phyloP scores from a whole-genome alignment of 92 coral and sea anemone genomes.

The Epizoanthus rinbou region DNA sequence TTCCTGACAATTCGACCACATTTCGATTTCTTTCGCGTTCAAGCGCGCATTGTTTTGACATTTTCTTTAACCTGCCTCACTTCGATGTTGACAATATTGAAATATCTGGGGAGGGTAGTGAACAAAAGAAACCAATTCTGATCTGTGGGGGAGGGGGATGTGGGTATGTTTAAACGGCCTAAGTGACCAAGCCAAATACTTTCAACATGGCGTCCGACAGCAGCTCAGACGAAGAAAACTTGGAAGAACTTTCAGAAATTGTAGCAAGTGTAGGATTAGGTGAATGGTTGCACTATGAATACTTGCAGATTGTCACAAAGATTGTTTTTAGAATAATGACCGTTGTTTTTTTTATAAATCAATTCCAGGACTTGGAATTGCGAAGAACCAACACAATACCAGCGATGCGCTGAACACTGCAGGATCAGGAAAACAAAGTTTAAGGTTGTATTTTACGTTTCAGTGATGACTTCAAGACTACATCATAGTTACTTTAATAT shows the following conservation, averaged over 20 bases:
- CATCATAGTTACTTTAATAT: too few species aligned
- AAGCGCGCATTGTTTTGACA: conserved; percentile 38
- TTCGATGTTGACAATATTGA: neutral
- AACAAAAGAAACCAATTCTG: too few species aligned
- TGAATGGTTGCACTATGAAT: conserved; percentile 1
- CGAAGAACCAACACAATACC: neutral
- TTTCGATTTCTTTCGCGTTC: neutral
- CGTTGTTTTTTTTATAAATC: neutral
- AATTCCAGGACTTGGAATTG: neutral
- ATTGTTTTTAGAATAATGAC: neutral
- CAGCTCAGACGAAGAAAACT: conserved; percentile 70
- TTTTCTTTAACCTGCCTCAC: conserved; percentile 18
- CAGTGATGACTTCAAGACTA: too few species aligned
- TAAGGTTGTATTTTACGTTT: neutral
- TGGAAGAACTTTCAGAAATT: conserved; percentile 67
- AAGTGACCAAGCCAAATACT: conserved; percentile 17
- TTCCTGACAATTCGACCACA: neutral
- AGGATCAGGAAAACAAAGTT: conserved; percentile 2
- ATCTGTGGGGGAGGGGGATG: too few species aligned
- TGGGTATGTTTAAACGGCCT: neutral
- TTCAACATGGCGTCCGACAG: conserved; percentile 77
- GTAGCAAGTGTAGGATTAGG: conserved; percentile 72
- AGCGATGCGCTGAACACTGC: neutral
- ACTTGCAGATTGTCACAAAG: neutral
- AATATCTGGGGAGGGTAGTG: conserved; percentile 4